phyloP scores from a whole-genome alignment of 2,113 vertebrate genomes.

The Platysteira castanea region DNA sequence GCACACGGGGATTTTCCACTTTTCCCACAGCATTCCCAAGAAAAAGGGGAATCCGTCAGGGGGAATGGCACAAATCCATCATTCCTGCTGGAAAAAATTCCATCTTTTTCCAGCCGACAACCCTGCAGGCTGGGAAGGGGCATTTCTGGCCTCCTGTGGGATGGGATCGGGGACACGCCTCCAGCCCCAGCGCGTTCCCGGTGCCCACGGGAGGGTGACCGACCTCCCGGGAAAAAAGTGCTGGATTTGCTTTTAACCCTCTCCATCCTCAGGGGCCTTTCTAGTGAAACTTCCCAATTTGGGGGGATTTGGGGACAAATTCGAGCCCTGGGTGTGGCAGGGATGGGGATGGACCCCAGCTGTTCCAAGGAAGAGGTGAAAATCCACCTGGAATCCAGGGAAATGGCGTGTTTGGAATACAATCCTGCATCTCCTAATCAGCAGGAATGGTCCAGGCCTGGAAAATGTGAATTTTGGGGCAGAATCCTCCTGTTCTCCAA shows the following conservation, averaged over 20 bases:
- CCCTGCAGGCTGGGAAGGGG: background rate
- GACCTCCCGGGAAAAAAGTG: background rate
- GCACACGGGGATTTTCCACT: accelerated
- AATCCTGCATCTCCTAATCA: background rate
- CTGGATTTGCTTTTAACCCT: background rate
- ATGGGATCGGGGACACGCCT: too few species aligned
- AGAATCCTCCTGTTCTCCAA: background rate
- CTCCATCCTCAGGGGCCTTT: background rate
- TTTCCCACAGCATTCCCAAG: accelerated
- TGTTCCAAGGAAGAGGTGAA: background rate
- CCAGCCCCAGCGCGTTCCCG: background rate
- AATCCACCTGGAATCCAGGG: background rate
- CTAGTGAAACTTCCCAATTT: background rate
- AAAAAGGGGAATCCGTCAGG: accelerated
- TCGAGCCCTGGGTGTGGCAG: background rate
- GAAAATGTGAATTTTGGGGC: background rate
- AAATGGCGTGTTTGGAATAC: background rate
- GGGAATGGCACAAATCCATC: background rate
- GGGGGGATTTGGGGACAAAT: background rate
- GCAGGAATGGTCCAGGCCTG: background rate
- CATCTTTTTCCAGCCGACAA: background rate
- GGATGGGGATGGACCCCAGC: background rate
- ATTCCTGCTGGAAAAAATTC: background rate
- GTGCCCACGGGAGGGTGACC: background rate
- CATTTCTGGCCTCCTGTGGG: background rate